Evolutionary conservation across 2,888 invertebrate species (phyloP), one percentile per base, ranked within the genome.

Genomic region (Eupithecia inturbata): DNA sequence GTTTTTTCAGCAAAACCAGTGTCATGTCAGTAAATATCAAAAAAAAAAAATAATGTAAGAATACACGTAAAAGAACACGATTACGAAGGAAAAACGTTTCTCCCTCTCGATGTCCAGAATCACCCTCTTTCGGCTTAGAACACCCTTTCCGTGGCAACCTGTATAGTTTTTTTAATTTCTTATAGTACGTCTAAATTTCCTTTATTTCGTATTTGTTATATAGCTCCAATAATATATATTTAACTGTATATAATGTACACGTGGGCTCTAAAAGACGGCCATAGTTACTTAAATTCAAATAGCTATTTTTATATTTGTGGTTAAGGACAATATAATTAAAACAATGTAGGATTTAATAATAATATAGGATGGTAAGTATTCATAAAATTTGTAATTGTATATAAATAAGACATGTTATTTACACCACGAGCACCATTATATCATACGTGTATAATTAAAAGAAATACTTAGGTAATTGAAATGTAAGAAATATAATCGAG

Each of bases 231-330:
- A 10, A 3, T 3, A 10, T 3, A 10, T 57, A 57, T 26, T 57
- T 26, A 5, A 57, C 26, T 57, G 22, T 26, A 53, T 3, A 26
- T 26, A n/a, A n/a, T n/a, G n/a, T n/a, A 49, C n/a, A 53, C 10
- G 3, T 53, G 12, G 22, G 12, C 22, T 53, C n/a, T 49, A 9
- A n/a, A 53, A 53, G 19, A 22, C 10, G 22, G 22, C 22, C 10
- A 22, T 22, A 49, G n/a, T n/a, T n/a, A 49, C 49, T 49, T 49
- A 49, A 49, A 49, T 49, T 3, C 9, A 49, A n/a, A 49, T 49
- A 49, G 39, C 67, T 74, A 77, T 77, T 77, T 76, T 77, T 74
- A 7, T 74, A 76, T 67, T 67, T 49, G 74, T 72, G 70, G 72
- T 26, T 72, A 73, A 72, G 69, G 76, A 79, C 77, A 77, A 76